These are phyloP conservation scores for Caenorhabditis inopinata DNA, from an alignment of 1,140 invertebrate genomes.

Conservation along the genomic window DNA sequence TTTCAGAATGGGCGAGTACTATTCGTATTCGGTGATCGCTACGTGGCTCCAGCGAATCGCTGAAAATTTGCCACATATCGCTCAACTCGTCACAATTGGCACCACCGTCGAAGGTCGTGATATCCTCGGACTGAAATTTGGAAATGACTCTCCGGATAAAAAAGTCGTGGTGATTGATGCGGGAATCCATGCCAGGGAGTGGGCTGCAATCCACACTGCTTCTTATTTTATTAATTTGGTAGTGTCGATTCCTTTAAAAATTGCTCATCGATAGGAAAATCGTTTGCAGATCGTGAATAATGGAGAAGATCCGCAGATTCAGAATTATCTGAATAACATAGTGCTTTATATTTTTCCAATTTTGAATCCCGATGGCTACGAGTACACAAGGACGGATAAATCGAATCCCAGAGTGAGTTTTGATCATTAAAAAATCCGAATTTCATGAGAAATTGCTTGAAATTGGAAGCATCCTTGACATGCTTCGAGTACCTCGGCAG, in stretches of 20 bases:
- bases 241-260: neutral
- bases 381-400: conserved; percentile 49
- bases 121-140: conserved; percentile 52
- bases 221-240: conserved; percentile 61
- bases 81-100: conserved; percentile 47
- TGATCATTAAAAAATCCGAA: neutral
- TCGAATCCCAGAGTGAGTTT: conserved; percentile 43
- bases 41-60: conserved; percentile 51
- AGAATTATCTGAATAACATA: conserved; percentile 58
- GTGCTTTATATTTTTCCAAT: conserved; percentile 67
- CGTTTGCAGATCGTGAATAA: conserved; percentile 39
- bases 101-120: conserved; percentile 48
- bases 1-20: conserved; percentile 54
- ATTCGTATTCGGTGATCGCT: conserved; percentile 48
- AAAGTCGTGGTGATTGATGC: conserved; percentile 60
- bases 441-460: no score
- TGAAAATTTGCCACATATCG: conserved; percentile 16
- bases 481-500: no score
- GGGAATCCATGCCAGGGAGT: conserved; percentile 66
- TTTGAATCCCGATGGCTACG: conserved; percentile 67
- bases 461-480: no score
- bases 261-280: neutral
- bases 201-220: conserved; percentile 61
- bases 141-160: conserved; percentile 43
- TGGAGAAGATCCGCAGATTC: conserved; percentile 38